Base-by-base conservation (phyloP, 2,888 invertebrate genomes). In the Eremobia ochroleuca region DNA sequence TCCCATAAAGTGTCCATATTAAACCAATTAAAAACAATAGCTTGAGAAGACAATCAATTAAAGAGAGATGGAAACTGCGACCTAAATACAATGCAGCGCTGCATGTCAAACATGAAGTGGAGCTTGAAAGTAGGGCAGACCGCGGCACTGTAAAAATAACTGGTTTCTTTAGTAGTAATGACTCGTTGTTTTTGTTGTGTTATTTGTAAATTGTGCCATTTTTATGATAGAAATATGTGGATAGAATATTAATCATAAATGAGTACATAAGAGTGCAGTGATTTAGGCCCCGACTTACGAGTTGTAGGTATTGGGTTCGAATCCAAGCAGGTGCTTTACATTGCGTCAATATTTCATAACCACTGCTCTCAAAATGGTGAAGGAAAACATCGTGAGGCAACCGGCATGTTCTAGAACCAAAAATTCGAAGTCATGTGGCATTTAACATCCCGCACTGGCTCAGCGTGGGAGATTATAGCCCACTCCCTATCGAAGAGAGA, bases 41-140 rank as follows among this genome's bases (percentile, higher is more conserved):
- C 43, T 34, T n/a, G 18, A 40, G 69, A 62, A 83, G 55, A 83
- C 65, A 76, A 65, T 73, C 43, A 84, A 85, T 85, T 67, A 73
- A 70, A 49, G 18, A 58, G 13, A 25, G 75, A 69, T 70, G 69
- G 34, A 68, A 65, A 55, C 58, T 52, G 40, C 49, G 83, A 85
- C 81, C 75, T 76, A 73, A 15, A 76, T 83, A 68, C 13, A 66
- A 52, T 58, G 58, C 58, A 72, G 21, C 34, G 55, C 18, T 52
- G 62, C 70, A 31, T 59, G 52, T 67, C 15, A 70, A 49, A 71
- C 66, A 13, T 82, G 58, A 83, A 71, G 55, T 61, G 66, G 61
- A 4, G 43, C 65, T 61, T 0, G 76, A 31, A 77, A 49, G 34
- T 77, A 40, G 70, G 66, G 21, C 77, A 77, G 40, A 28, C 40